phyloP scores from a whole-genome alignment of 2,888 invertebrate genomes.

The Dastarcus helophoroides region DNA sequence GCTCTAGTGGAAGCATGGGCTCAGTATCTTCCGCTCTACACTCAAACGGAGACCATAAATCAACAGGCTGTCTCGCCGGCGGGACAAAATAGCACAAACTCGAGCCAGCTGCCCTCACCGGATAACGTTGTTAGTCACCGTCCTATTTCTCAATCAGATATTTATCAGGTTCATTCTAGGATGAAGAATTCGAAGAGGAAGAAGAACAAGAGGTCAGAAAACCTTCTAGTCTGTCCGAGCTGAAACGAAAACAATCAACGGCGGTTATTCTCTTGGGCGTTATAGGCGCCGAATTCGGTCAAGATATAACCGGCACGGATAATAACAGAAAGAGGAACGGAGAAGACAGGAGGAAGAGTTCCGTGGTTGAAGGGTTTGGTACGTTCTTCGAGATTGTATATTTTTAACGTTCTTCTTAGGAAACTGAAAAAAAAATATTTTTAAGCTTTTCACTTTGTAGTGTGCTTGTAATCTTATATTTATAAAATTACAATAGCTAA shows the following conservation, averaged over 20 bases:
- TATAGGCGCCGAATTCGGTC: conserved; percentile 96
- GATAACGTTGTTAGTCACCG: no score
- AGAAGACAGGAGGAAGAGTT: conserved; percentile 59
- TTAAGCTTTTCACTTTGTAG: no score
- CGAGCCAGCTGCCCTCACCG: no score
- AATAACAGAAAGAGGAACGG: conserved; percentile 48
- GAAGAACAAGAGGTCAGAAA: conserved; percentile 77
- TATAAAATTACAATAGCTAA: no score
- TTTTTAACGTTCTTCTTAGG: background rate
- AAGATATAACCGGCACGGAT: conserved; percentile 66
- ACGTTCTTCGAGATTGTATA: conserved; percentile 10
- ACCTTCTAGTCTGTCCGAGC: conserved; percentile 73
- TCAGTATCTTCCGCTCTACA: conserved; percentile 82
- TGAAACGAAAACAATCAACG: conserved; percentile 91
- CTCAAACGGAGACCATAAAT: conserved; percentile 66
- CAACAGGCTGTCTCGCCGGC: conserved; percentile 45
- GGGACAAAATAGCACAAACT: conserved; percentile 38
- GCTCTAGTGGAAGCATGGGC: conserved; percentile 92
- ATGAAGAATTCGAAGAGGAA: conserved; percentile 72
- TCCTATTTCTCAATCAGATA: no score
- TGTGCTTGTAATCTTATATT: no score
- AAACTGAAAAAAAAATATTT: no score
- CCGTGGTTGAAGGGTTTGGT: conserved; percentile 68
- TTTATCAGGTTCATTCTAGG: conserved; percentile 45
- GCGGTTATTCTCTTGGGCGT: conserved; percentile 94